Evolutionary conservation across 2,113 vertebrate genomes (phyloP), one percentile per base, ranked within the genome.

Genomic region (Cepphus grylle): DNA sequence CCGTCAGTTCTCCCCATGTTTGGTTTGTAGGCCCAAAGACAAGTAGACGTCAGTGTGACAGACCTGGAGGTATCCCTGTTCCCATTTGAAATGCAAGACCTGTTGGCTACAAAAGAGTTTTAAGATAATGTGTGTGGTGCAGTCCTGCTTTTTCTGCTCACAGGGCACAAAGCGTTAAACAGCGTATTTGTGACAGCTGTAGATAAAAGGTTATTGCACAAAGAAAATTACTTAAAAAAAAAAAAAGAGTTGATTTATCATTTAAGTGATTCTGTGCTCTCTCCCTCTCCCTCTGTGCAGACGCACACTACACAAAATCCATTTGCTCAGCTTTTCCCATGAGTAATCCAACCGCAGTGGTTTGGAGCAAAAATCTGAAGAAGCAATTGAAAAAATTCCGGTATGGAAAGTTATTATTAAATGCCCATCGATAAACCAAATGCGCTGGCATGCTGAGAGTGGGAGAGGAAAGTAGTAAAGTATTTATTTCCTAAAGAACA

Each of bases 321-420:
- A 97, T 97, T 98, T 97, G 88, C 96, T 97, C 97, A 98, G 97
- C 96, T 98, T 98, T 98, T 93, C 97, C 97, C 97, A 88, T 1
- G 92, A 97, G 97, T 94, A 98, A 98, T 97, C 81, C 97, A 95
- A 85, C 79, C 93, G 7, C 90, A 92, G 84, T 58, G 97, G 96
- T 94, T 88, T 97, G 97, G 96, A 97, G 95, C 78, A 97, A 97
- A 97, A 97, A 95, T 91, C 93, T 96, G 94, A 97, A 98, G 94
- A 97, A 95, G 97, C 96, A 97, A 97, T 98, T 98, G 96, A 97
- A 83, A 94, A 95, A 95, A 58, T 88, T 98, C 96, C 67, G 88
- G 94, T 97, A 98, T 97, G 96, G 96, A 97, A 97, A 94, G 97
- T 97, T 96, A 96, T 95, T 87, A 97, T 98, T 98, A 98, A 98